Conservation (phyloP, 2,797 vertebrate species). For the Bradypodion pumilum region DNA sequence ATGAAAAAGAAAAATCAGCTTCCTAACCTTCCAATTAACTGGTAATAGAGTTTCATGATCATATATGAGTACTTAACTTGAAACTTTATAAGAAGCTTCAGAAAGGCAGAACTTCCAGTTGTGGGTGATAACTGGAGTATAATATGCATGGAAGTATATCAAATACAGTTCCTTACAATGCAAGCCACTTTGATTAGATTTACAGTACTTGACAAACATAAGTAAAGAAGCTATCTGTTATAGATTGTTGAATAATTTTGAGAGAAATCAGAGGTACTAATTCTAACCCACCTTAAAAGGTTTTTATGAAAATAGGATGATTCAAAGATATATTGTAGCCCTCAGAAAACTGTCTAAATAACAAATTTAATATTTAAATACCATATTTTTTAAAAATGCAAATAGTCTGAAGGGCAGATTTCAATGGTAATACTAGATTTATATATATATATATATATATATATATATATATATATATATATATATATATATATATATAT, state of each 20-base stretch:
- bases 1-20: conserved; percentile 31
- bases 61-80: not conserved
- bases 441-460: no score
- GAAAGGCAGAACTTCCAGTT: not conserved
- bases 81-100: conserved; percentile 25
- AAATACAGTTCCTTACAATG: not conserved
- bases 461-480: no score
- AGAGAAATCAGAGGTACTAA: not conserved
- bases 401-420: no score
- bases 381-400: no score
- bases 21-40: conserved; percentile 31
- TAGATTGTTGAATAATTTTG: not conserved
- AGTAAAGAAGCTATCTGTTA: not conserved
- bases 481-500: no score
- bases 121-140: not conserved
- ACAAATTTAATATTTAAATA: no score
- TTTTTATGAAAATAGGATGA: no score
- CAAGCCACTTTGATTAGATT: not conserved
- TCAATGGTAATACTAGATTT: no score
- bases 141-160: not conserved
- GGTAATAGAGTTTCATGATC: conserved; percentile 18
- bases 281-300: not conserved
- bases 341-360: no score
- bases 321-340: no score
- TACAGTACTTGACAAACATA: not conserved